These are phyloP conservation scores for Gallinago jamesoni DNA, from an alignment of 2,113 vertebrate genomes.

Conservation along the genomic window DNA sequence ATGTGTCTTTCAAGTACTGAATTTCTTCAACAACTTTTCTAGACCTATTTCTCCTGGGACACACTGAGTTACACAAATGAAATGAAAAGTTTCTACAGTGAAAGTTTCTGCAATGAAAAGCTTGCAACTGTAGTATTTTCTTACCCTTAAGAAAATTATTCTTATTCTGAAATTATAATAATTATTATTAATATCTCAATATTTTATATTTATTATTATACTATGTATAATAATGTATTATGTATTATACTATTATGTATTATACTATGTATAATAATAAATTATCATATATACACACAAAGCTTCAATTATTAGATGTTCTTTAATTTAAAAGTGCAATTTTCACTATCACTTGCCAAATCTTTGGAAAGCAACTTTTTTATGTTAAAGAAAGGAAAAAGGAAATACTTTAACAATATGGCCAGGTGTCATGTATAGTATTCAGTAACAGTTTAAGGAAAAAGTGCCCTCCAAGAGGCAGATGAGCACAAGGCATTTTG, in stretches of 20 bases:
- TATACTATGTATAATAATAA: background rate
- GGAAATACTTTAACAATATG: background rate
- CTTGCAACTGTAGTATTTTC: background rate
- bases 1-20: background rate
- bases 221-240: background rate
- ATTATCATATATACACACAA: background rate
- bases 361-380: background rate
- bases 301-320: background rate
- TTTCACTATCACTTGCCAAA: background rate
- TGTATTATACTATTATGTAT: too few species aligned
- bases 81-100: background rate
- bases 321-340: background rate
- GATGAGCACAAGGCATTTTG: background rate
- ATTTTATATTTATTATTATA: background rate
- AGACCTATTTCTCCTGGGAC: background rate
- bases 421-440: background rate
- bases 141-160: too few species aligned
- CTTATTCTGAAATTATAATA: background rate
- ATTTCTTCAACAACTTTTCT: background rate
- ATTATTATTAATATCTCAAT: background rate
- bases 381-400: background rate
- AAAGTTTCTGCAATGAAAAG: background rate
- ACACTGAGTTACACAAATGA: background rate
- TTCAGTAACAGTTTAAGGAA: background rate
- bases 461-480: background rate